A percentile compares a stretch with the other conserved stretches of the same genome.
Evolutionary conservation across 2,797 vertebrate genomes (phyloP).

Genomic region (Phataginus tricuspis): DNA sequence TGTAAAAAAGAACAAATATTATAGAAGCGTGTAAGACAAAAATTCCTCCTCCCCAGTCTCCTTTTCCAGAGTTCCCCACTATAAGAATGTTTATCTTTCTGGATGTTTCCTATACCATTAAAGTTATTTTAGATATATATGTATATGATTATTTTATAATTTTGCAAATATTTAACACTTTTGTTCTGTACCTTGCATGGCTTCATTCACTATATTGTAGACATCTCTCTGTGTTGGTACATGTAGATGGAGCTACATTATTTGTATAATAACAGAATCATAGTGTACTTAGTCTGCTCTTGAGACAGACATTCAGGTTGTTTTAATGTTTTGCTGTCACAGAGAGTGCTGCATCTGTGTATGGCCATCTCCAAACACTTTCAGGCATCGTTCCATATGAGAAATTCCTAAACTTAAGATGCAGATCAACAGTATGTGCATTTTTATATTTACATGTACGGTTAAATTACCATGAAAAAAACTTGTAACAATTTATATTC

Average conservation of each 20-base stretch:
- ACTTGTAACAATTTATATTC: background rate
- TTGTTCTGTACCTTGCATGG: background rate
- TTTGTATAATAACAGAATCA: background rate
- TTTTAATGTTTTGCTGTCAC: background rate
- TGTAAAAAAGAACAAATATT: slow-evolving; percentile 9
- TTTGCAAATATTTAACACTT: background rate
- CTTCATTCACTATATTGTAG: background rate
- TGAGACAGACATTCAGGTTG: background rate
- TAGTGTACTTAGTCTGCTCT: background rate
- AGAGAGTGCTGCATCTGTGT: background rate
- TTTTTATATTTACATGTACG: slow-evolving; percentile 29
- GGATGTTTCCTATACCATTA: background rate
- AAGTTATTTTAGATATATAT: background rate
- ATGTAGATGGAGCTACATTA: background rate
- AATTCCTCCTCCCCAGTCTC: background rate
- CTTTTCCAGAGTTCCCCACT: background rate
- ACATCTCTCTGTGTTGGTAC: background rate
- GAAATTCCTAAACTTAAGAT: background rate
- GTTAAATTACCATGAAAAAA: background rate
- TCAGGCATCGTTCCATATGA: background rate
- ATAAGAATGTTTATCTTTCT: background rate
- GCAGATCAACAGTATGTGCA: background rate
- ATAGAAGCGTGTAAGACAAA: background rate
- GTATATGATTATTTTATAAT: background rate
- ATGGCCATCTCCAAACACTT: background rate